phyloP scores from a whole-genome alignment of 2,888 invertebrate genomes.

The Sinhomidia bicolor region DNA sequence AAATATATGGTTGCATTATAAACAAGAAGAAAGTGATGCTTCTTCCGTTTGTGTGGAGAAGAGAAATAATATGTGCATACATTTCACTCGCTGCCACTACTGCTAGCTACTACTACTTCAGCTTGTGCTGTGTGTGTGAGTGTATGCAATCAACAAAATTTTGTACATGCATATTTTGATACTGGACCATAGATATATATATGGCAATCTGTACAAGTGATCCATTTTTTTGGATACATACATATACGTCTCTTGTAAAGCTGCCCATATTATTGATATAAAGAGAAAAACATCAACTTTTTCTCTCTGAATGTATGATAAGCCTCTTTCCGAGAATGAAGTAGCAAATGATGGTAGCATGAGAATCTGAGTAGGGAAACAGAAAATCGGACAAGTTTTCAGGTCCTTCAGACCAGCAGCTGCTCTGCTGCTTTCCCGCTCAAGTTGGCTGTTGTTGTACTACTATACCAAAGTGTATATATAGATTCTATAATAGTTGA shows the following conservation, averaged over 20 bases:
- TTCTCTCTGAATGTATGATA: slow-evolving; percentile 6
- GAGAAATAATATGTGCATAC: neutral
- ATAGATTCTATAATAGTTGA: too few species aligned
- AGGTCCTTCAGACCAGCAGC: slow-evolving; percentile 47
- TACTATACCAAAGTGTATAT: neutral
- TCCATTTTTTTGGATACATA: too few species aligned
- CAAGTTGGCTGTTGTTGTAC: neutral
- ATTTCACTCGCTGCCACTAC: too few species aligned
- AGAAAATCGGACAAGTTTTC: slow-evolving; percentile 68
- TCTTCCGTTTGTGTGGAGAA: neutral
- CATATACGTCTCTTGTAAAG: too few species aligned
- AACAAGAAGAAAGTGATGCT: slow-evolving; percentile 36
- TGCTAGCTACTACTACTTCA: too few species aligned
- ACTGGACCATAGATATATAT: too few species aligned
- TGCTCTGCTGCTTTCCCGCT: slow-evolving; percentile 41
- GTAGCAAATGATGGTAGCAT: slow-evolving; percentile 6
- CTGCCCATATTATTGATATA: too few species aligned
- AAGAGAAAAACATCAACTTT: slow-evolving; percentile 4
- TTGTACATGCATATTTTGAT: slow-evolving; percentile 2
- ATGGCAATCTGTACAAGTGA: too few species aligned
- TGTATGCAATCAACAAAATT: neutral
- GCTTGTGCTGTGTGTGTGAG: too few species aligned
- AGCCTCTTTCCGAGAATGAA: neutral
- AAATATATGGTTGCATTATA: neutral
- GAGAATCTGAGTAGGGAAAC: slow-evolving; percentile 35